Base-by-base conservation (phyloP, 1,140 invertebrate genomes). In the Cydia amplana region DNA sequence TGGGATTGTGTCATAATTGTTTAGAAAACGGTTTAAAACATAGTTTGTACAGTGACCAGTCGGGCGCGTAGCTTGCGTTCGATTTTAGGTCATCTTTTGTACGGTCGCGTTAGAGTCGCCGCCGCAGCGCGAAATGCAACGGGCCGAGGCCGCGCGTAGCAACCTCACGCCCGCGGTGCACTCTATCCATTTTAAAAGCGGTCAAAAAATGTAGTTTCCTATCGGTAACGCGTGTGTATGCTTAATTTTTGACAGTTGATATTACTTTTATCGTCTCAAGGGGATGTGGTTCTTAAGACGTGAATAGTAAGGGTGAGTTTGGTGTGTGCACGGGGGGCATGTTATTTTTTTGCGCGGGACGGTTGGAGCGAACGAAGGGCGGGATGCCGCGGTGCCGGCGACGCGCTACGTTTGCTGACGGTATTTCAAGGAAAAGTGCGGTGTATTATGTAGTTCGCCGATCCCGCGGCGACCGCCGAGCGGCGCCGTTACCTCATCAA, bases 191-290 rank as follows among this genome's bases (percentile, higher is more conserved):
- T 88, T 87, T 86, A 89, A 89, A 89, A 90, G 85, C 81, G 78
- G 86, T 91, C 91, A 87, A 81, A 90, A 91, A 70, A 85, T 89
- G 88, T 90, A 88, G 87, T 89, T 91, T 91, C 87, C 88, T 90
- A 85, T 87, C 82, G 86, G 84, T 83, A 87, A 89, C 86, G 87
- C 91, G 89, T 90, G 91, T 91, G 86, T 90, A 87, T 87, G 86
- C 88, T 90, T 92, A 91, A 91, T 92, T 92, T 92, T 92, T 92
- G 91, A 92, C 91, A 92, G 91, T 92, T 92, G 89, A 91, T 91
- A 92, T 91, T 87, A 79, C 85, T 85, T 84, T 82, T 74, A 72
- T 46, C 16, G 73, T 73, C 77, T 74, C 85, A 91, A 86, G 80
- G 84, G 67, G 87, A 87, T 89, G 80, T 91, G 75, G 80, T 83